phyloP scores from a whole-genome alignment of 1,140 invertebrate genomes.

The Tyrophagus putrescentiae region DNA sequence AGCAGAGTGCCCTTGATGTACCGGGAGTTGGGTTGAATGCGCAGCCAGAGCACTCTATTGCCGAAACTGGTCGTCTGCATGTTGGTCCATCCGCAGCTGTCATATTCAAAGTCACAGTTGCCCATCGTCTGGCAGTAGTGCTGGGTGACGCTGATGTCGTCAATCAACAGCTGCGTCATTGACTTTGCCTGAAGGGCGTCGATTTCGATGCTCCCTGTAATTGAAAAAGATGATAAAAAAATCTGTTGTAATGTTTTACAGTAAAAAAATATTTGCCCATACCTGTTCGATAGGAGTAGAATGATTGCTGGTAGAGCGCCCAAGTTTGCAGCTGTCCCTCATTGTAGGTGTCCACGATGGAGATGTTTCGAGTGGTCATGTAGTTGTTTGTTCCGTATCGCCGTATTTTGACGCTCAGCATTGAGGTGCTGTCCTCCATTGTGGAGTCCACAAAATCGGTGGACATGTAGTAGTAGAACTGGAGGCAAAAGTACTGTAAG shows the following conservation, averaged over 20 bases:
- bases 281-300: too few species aligned
- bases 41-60: neutral
- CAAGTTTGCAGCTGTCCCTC: neutral
- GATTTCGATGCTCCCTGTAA: neutral
- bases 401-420: neutral
- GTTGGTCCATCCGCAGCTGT: slow-evolving; percentile 26
- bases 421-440: neutral
- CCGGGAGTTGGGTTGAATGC: neutral
- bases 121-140: slow-evolving; percentile 20
- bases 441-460: neutral
- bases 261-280: too few species aligned
- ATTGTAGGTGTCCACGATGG: neutral
- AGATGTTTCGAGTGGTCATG: neutral
- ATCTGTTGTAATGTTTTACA: too few species aligned
- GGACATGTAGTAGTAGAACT: neutral
- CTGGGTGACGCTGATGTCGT: neutral
- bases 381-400: neutral
- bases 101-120: slow-evolving; percentile 26
- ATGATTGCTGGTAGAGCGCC: neutral
- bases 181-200: neutral
- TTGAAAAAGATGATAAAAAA: too few species aligned
- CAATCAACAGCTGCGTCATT: neutral
- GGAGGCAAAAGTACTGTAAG: neutral
- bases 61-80: neutral
- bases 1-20: neutral